Evolutionary conservation across 2,797 vertebrate genomes (phyloP).

Genomic region (Galagoides demidoff): DNA sequence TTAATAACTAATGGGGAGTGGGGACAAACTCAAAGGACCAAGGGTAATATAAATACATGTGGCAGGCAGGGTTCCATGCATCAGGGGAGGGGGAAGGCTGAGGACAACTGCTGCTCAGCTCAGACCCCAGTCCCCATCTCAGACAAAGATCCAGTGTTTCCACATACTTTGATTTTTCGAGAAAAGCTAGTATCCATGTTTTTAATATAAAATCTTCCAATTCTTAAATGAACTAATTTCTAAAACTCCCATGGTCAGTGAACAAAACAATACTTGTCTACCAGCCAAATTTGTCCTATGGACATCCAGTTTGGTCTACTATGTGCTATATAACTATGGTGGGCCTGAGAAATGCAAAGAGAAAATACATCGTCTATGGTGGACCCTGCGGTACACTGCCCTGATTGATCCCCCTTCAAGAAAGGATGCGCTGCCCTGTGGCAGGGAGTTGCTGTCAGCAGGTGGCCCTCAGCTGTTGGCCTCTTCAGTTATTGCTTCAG

Average conservation of each 20-base stretch:
- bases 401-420: not conserved
- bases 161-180: not conserved
- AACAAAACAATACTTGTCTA: not conserved
- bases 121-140: not conserved
- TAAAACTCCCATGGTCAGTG: not conserved
- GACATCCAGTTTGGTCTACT: not conserved
- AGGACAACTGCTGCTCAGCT: not conserved
- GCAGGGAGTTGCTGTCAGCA: too few species aligned
- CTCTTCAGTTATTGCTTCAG: not conserved
- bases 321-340: not conserved
- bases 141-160: not conserved
- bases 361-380: not conserved
- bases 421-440: not conserved
- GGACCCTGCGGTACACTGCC: not conserved
- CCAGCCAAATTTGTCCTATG: not conserved
- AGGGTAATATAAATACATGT: not conserved
- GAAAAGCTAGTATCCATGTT: not conserved
- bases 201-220: not conserved
- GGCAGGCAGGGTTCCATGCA: not conserved
- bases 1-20: not conserved
- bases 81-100: not conserved
- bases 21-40: not conserved
- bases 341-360: not conserved
- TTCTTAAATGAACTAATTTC: not conserved
- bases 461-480: not conserved